Base-by-base conservation (phyloP, 2,113 vertebrate genomes). In the Diadophis punctatus region DNA sequence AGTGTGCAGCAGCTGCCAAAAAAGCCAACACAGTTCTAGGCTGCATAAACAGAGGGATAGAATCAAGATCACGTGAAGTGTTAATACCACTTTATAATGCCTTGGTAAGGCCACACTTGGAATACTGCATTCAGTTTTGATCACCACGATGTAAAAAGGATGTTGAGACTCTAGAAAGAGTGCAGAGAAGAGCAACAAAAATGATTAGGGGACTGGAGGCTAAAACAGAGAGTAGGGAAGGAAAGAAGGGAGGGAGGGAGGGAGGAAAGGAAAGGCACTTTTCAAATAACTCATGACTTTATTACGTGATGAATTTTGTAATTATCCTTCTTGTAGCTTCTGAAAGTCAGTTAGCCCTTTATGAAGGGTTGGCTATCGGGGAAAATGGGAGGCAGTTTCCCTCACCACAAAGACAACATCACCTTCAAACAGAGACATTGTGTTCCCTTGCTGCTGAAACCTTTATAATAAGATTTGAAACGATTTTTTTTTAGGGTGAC, bases 391-490 rank as follows among this genome's bases (percentile, higher is more conserved):
- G 27, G n/a, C 9, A 85, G 58, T 86, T 94, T 58, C 85, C 56
- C 23, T 39, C 12, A 49, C 80, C 91, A 30, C 88, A 91, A 92
- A 56, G 93, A 56, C 53, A 46, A 52, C 25, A 30, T 87, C 93
- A 94, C 95, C 92, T 93, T 93, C 93, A 52, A 7, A 39, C 14
- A 93, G 60, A 14, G 60, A 58, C 91, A 53, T 12, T 93, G 11
- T 89, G 85, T 91, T 11, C 12, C 86, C 87, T 1, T 60, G 74
- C 58, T 74, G 86, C 52, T 34, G 74, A 89, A 91, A 86, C 53
- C 34, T 63, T 11, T 88, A 22, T 95, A 95, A 93, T 87, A 90
- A 93, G 85, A 93, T 96, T 94, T 93, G 27, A 74, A 95, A 94
- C 25, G 55, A 89, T 80, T 93, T 95, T 60, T 46, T 46, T 95